Percentiles rank a stretch among this genome's conserved stretches.
Evolutionary conservation across 2,888 invertebrate genomes (phyloP).

Genomic region (Stegana nigrithorax): DNA sequence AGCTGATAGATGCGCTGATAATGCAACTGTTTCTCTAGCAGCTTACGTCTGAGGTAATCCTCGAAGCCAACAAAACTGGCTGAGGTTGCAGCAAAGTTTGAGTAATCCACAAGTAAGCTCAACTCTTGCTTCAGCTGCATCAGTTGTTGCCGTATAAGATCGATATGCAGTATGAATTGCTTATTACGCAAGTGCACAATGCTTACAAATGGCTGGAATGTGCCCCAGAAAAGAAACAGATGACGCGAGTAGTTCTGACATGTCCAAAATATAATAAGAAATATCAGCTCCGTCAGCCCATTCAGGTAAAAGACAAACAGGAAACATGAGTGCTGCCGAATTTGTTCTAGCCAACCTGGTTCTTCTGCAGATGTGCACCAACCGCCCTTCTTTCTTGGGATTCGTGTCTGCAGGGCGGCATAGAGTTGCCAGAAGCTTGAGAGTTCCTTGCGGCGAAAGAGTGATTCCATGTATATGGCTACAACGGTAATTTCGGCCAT

Average conservation of each 20-base stretch:
- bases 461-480: conserved; percentile 46
- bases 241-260: conserved; percentile 29
- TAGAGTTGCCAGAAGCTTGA: conserved; percentile 48
- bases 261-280: conserved; percentile 21
- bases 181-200: conserved; percentile 44
- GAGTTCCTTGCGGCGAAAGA: conserved; percentile 32
- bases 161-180: conserved; percentile 56
- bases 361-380: too few species aligned
- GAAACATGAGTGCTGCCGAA: conserved; percentile 38
- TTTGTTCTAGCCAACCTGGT: conserved; percentile 28
- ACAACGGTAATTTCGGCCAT: conserved; percentile 44
- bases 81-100: conserved; percentile 35
- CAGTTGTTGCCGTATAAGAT: conserved; percentile 53
- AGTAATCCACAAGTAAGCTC: conserved; percentile 46
- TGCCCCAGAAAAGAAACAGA: conserved; percentile 46
- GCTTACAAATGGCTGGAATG: conserved; percentile 47
- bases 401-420: conserved; percentile 10
- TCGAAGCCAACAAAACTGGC: conserved; percentile 49
- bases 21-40: conserved; percentile 49
- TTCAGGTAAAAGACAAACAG: conserved; percentile 41
- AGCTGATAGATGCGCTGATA: conserved; percentile 52
- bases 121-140: conserved; percentile 48
- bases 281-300: conserved; percentile 25
- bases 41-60: conserved; percentile 43
- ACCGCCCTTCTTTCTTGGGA: too few species aligned